Evolutionary conservation across 2,797 vertebrate genomes (phyloP).

Genomic region (Gallinago solitaria): DNA sequence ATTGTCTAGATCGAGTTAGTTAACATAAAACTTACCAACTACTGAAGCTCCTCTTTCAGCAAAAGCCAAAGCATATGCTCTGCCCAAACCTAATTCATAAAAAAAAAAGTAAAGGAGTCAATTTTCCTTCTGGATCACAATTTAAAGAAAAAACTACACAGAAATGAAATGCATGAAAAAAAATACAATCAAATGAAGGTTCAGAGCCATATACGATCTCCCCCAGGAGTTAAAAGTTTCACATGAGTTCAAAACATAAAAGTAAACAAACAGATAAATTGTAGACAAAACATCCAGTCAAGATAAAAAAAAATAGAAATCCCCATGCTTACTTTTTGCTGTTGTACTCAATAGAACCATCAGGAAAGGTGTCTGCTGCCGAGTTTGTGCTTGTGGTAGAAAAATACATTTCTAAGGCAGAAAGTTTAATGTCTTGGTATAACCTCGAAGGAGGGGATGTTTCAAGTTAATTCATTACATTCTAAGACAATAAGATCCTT

Average conservation of each 20-base stretch:
- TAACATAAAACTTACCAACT: constrained; percentile 83
- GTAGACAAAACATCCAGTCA: not conserved
- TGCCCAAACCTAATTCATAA: constrained; percentile 86
- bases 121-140: not conserved
- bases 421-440: not conserved
- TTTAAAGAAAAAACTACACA: not conserved
- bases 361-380: not conserved
- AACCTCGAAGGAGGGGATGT: not conserved
- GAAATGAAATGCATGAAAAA: not conserved
- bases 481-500: constrained; percentile 14
- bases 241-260: not conserved
- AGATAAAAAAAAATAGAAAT: not conserved
- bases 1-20: not conserved
- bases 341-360: not conserved
- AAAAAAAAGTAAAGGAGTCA: not conserved
- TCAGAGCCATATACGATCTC: not conserved
- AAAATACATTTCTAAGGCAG: not conserved
- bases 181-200: not conserved
- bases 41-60: constrained; percentile 94
- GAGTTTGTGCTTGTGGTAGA: not conserved
- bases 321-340: not conserved
- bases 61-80: constrained; percentile 94
- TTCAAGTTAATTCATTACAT: constrained; percentile 51
- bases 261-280: not conserved
- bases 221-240: not conserved